These are phyloP conservation scores for Synanceia verrucosa DNA, from an alignment of 2,797 vertebrate genomes.

Conservation along the genomic window DNA sequence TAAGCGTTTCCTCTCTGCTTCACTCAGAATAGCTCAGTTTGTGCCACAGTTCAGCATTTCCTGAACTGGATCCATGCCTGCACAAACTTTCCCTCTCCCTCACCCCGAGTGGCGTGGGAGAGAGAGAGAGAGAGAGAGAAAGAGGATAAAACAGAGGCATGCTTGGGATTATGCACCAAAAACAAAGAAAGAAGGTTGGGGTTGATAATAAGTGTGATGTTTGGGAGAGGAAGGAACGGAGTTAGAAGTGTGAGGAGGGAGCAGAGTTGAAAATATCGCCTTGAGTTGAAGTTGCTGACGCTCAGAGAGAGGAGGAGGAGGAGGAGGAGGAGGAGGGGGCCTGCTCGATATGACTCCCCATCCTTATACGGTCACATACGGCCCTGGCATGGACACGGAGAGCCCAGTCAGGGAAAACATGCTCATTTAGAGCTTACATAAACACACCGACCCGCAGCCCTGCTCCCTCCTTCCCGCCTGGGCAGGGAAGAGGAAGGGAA, in stretches of 20 bases:
- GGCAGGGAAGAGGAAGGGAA: slow-evolving; percentile 51
- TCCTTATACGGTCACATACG: slow-evolving; percentile 84
- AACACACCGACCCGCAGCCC: slow-evolving; percentile 69
- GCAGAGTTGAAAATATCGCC: slow-evolving; percentile 7
- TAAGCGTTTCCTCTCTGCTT: slow-evolving; percentile 21
- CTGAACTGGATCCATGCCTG: slow-evolving; percentile 60
- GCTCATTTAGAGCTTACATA: slow-evolving; percentile 79
- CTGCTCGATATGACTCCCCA: slow-evolving; percentile 61
- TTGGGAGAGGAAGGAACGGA: not conserved
- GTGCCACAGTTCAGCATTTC: slow-evolving; percentile 67
- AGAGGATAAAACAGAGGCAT: slow-evolving; percentile 10
- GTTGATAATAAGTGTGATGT: not conserved
- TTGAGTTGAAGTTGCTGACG: slow-evolving; percentile 48
- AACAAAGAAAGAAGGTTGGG: not conserved
- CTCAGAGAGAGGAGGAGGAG: slow-evolving; percentile 27
- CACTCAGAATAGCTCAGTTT: slow-evolving; percentile 60
- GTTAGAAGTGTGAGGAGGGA: slow-evolving; percentile 13
- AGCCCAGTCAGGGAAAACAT: slow-evolving; percentile 69
- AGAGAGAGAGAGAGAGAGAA: slow-evolving; percentile 20
- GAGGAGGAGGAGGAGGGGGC: slow-evolving; percentile 5
- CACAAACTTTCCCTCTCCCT: slow-evolving; percentile 36
- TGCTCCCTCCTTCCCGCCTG: slow-evolving; percentile 28
- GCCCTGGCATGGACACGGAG: slow-evolving; percentile 61
- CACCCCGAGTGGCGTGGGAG: slow-evolving; percentile 11
- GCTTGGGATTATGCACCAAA: not conserved